Evolutionary conservation across 2,113 vertebrate species (phyloP).

Genomic region (Telmatochromis sp.): DNA sequence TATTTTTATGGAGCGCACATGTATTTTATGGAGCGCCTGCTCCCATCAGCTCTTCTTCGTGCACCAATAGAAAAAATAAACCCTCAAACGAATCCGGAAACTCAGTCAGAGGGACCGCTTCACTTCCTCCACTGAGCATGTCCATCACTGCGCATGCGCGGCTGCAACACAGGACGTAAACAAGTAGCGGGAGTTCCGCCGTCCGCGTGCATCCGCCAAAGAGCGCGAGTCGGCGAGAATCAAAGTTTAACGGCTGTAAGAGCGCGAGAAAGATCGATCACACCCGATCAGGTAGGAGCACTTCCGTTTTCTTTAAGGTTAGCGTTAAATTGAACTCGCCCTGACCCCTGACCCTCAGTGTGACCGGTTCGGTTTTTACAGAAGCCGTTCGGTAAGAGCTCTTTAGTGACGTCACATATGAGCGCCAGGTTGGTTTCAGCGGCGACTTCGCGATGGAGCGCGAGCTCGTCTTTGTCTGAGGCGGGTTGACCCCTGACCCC

Average conservation of each 20-base stretch:
- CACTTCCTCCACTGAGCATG: neutral
- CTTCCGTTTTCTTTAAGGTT: neutral
- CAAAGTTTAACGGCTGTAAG: neutral
- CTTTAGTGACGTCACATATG: neutral
- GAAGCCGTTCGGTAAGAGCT: neutral
- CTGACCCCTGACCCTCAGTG: neutral
- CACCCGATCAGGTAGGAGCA: neutral
- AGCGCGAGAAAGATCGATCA: neutral
- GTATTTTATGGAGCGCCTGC: neutral
- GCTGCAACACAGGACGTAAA: neutral
- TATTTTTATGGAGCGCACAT: neutral
- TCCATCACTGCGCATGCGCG: neutral
- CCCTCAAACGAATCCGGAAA: neutral
- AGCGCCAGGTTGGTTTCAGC: neutral
- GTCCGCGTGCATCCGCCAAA: neutral
- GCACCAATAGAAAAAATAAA: neutral
- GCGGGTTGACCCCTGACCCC: no score
- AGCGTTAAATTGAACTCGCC: neutral
- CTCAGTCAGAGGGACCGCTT: neutral
- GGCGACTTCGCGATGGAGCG: neutral
- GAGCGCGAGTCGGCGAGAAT: neutral
- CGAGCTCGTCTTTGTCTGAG: neutral
- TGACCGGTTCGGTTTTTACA: neutral
- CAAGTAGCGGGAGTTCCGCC: neutral
- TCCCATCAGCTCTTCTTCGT: neutral